Evolutionary conservation across 2,888 invertebrate species (phyloP).

Genomic region (Acrobasis repandana): DNA sequence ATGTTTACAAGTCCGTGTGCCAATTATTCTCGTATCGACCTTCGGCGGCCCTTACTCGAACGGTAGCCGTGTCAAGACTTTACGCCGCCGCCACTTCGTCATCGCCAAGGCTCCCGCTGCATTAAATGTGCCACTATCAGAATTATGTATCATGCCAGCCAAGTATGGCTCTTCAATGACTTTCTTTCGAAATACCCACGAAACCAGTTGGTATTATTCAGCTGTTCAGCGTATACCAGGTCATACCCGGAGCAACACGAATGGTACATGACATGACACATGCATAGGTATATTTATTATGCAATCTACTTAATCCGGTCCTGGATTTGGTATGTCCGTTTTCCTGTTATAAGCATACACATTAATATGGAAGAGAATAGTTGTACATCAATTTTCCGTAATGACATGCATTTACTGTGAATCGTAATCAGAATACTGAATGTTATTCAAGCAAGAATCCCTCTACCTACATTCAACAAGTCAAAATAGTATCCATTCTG

Average conservation of each 20-base stretch:
- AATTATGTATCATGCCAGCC: constrained; percentile 21
- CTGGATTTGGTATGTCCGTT: no score
- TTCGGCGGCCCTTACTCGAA: constrained; percentile 49
- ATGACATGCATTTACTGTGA: no score
- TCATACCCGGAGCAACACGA: not conserved
- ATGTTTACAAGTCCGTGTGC: constrained; percentile 59
- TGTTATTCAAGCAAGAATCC: no score
- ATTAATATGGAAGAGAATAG: no score
- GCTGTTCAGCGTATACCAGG: not conserved
- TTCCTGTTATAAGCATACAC: no score
- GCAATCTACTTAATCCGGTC: no score
- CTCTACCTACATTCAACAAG: no score
- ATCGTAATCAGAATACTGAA: no score
- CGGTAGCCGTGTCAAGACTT: constrained; percentile 17
- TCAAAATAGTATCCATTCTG: no score
- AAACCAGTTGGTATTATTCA: not conserved
- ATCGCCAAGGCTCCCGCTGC: constrained; percentile 43
- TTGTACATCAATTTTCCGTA: no score
- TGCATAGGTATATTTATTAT: no score
- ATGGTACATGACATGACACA: not conserved
- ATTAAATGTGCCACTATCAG: constrained; percentile 41
- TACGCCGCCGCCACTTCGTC: constrained; percentile 34
- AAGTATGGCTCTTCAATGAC: constrained; percentile 15
- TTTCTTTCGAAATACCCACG: constrained; percentile 20
- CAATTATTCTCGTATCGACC: constrained; percentile 55